Conservation (phyloP, 2,113 vertebrate species). For the Smithornis capensis region DNA sequence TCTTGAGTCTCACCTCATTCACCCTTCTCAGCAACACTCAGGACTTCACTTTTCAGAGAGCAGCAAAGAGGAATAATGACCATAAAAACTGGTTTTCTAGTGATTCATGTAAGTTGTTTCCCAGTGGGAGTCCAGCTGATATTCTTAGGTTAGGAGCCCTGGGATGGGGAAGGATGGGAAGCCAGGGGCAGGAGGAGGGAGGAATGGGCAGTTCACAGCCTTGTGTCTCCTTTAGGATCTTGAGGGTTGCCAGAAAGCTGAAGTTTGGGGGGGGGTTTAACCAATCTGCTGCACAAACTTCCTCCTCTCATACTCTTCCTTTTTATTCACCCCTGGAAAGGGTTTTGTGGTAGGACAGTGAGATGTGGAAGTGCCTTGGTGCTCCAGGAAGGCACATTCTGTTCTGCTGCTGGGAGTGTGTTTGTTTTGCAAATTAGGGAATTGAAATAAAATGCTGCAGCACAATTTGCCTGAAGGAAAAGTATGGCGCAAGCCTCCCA, state of each 20-base stretch:
- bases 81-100: neutral
- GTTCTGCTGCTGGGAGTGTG: neutral
- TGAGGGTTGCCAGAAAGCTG: neutral
- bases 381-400: accelerated
- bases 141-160: neutral
- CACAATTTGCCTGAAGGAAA: neutral
- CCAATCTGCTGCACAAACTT: neutral
- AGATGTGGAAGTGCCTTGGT: accelerated
- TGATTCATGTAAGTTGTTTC: accelerated
- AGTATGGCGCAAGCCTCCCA: neutral
- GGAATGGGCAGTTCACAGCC: neutral
- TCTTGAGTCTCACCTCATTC: accelerated
- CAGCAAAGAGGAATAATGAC: neutral
- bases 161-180: too few species aligned
- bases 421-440: neutral
- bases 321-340: neutral
- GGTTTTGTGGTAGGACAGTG: neutral
- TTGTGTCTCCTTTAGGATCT: neutral
- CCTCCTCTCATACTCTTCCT: neutral
- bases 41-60: neutral
- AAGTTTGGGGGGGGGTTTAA: neutral
- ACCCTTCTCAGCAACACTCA: neutral
- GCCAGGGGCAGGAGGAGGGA: neutral
- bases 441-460: neutral
- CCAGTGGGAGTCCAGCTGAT: neutral